Evolutionary conservation across 2,797 vertebrate species (phyloP).

Genomic region (Fringilla coelebs): DNA sequence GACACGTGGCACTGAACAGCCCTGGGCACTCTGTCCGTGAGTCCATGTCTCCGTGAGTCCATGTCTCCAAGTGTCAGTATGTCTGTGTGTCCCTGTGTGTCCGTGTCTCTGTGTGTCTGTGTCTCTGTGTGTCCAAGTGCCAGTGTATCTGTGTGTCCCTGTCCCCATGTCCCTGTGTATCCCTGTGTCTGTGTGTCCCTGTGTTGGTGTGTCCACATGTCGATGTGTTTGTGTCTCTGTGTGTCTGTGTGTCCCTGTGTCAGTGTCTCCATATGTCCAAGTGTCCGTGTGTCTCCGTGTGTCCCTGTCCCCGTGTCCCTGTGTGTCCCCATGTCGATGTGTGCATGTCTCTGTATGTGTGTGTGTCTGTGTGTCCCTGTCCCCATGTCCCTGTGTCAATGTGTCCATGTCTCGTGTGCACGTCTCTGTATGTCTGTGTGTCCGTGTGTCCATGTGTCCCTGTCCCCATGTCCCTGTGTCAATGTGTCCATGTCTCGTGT

Average conservation of each 20-base stretch:
- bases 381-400: neutral
- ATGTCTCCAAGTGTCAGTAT: neutral
- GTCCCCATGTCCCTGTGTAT: neutral
- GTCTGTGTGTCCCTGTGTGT: neutral
- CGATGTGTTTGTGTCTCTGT: too few species aligned
- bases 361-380: accelerated
- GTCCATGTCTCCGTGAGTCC: neutral
- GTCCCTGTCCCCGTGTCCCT: accelerated
- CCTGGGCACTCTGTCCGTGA: accelerated
- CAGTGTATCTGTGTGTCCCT: accelerated
- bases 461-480: too few species aligned
- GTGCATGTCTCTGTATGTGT: neutral
- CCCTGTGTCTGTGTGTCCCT: neutral
- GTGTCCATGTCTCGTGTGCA: too few species aligned
- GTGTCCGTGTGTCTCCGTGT: neutral
- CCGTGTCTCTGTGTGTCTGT: neutral
- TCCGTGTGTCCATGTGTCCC: accelerated
- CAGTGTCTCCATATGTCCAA: neutral
- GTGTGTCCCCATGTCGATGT: too few species aligned
- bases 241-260: too few species aligned
- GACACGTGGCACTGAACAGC: neutral
- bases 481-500: accelerated
- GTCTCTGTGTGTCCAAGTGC: neutral
- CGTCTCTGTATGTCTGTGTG: accelerated
- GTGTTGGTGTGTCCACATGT: too few species aligned